A percentile compares a stretch with the other conserved stretches of the same genome.
These are phyloP conservation scores for Melanargia galathea DNA, from an alignment of 2,888 invertebrate genomes.

Conservation along the genomic window DNA sequence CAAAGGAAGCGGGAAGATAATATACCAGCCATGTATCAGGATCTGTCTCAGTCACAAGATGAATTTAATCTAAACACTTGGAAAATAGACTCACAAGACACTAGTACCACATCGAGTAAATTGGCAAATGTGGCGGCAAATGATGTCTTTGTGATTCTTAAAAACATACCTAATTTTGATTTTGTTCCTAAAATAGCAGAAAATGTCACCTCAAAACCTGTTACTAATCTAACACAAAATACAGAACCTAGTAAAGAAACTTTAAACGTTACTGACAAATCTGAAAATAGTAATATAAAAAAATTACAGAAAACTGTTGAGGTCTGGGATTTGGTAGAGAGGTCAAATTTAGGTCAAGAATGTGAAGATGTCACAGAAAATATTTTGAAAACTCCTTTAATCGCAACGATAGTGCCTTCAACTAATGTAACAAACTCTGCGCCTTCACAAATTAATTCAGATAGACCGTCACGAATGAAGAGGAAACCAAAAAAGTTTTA, in stretches of 20 bases:
- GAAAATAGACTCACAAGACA: conserved; percentile 76
- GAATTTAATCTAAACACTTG: conserved; percentile 76
- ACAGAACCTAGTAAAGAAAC: not conserved
- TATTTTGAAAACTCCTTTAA: conserved; percentile 47
- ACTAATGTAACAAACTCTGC: conserved; percentile 55
- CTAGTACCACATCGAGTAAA: conserved; percentile 57
- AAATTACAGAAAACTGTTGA: conserved; percentile 37
- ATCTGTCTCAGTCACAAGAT: conserved; percentile 87
- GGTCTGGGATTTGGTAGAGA: conserved; percentile 55
- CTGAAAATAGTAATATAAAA: conserved; percentile 26
- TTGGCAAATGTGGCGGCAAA: conserved; percentile 53
- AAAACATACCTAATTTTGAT: conserved; percentile 57
- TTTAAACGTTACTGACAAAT: conserved; percentile 10
- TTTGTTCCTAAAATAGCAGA: conserved; percentile 69
- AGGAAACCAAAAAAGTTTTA: conserved; percentile 74
- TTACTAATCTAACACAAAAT: not conserved
- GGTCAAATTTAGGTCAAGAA: conserved; percentile 34
- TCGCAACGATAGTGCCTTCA: conserved; percentile 38
- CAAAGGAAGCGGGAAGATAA: conserved; percentile 86
- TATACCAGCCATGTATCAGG: conserved; percentile 91
- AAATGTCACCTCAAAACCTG: conserved; percentile 46
- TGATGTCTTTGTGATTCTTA: conserved; percentile 53
- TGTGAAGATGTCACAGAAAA: conserved; percentile 38
- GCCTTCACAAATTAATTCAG: conserved; percentile 53
- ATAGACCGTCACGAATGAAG: conserved; percentile 64